These are phyloP conservation scores for Perizoma affinitatum DNA, from an alignment of 2,888 invertebrate species.

Conservation along the genomic window DNA sequence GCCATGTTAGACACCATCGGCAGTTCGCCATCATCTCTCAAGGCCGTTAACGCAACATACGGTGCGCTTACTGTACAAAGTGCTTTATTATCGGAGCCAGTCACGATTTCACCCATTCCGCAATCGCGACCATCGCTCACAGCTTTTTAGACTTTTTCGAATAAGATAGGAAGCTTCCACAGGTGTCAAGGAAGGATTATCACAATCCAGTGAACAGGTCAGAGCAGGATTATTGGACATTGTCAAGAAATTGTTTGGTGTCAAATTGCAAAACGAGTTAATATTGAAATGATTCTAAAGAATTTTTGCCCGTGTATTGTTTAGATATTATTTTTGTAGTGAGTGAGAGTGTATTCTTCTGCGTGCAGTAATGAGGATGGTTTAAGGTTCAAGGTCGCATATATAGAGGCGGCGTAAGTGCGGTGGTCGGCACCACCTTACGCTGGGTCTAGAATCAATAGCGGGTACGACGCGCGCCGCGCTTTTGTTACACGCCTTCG, in stretches of 20 bases:
- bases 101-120: conserved; percentile 61
- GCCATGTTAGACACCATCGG: conserved; percentile 56
- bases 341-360: conserved; percentile 47
- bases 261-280: too few relatives aligned
- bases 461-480: conserved; percentile 72
- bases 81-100: conserved; percentile 54
- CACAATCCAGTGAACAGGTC: conserved; percentile 2
- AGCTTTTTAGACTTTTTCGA: conserved; percentile 15
- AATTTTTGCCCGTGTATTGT: neutral
- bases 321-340: conserved; percentile 2
- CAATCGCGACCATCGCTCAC: conserved; percentile 12
- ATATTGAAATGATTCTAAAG: too few relatives aligned
- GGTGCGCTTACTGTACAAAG: conserved; percentile 68
- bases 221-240: conserved; percentile 6
- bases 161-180: conserved; percentile 7
- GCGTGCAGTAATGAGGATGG: conserved; percentile 59
- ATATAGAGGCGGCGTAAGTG: conserved; percentile 60
- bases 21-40: conserved; percentile 53
- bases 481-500: conserved; percentile 47
- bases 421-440: conserved; percentile 68
- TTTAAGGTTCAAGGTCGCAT: conserved; percentile 77
- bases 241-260: neutral
- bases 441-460: conserved; percentile 68
- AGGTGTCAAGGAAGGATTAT: conserved; percentile 10
- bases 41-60: conserved; percentile 71